These are phyloP conservation scores for Trochalopteron elliotii DNA, from an alignment of 2,113 vertebrate species.

Conservation along the genomic window DNA sequence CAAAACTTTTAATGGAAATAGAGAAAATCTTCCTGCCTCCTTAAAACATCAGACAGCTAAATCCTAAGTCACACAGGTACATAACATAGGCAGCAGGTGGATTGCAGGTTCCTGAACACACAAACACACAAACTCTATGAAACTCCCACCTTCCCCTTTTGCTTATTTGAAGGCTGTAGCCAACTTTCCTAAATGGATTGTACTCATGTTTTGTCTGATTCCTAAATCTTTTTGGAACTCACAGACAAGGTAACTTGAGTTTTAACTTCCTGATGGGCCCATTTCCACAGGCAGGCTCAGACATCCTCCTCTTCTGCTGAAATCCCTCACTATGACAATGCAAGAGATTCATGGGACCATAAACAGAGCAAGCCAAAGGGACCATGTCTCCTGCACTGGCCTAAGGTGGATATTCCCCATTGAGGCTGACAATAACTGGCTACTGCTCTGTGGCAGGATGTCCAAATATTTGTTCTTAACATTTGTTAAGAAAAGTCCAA, in stretches of 20 bases:
- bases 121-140: neutral
- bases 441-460: neutral
- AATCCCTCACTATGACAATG: neutral
- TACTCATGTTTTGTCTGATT: neutral
- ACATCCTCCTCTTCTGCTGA: neutral
- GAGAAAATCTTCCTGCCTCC: neutral
- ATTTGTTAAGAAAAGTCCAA: neutral
- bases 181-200: neutral
- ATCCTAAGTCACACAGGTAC: neutral
- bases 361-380: neutral
- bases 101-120: neutral
- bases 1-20: neutral
- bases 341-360: neutral
- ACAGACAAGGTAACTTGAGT: neutral
- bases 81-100: neutral
- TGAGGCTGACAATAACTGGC: neutral
- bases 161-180: neutral
- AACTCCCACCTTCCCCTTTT: neutral
- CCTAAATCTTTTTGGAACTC: neutral
- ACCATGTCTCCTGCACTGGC: neutral
- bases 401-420: neutral
- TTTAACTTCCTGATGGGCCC: neutral
- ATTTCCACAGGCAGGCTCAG: neutral
- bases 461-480: neutral
- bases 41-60: neutral